Evolutionary conservation across 2,113 vertebrate species (phyloP).

Genomic region (Myanophis thanlyinensis): DNA sequence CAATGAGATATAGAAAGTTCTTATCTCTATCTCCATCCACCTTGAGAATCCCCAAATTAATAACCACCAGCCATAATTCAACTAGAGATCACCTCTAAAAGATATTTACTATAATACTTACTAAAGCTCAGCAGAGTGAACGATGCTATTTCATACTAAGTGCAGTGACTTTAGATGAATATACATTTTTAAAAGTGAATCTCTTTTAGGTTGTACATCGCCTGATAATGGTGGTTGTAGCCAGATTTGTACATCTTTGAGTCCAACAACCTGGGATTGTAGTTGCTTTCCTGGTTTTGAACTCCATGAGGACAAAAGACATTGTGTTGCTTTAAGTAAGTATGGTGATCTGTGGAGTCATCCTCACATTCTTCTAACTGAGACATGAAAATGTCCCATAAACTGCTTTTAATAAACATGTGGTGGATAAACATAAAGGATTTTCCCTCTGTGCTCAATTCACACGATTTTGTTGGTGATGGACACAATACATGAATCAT

Average conservation of each 20-base stretch:
- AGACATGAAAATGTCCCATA: not conserved
- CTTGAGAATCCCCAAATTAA: not conserved
- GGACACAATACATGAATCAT: not conserved
- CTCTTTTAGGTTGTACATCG: constrained; percentile 82
- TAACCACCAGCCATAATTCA: not conserved
- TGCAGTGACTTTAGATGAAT: not conserved
- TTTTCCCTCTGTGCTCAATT: not conserved
- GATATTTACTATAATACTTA: not conserved
- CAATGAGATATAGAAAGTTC: not conserved
- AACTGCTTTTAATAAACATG: not conserved
- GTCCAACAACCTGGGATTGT: constrained; percentile 81
- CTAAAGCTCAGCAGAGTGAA: not conserved
- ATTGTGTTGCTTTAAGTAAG: constrained; percentile 81
- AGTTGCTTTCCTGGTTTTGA: constrained; percentile 84
- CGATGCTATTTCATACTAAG: not conserved
- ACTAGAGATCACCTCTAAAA: not conserved
- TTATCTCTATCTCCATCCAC: not conserved
- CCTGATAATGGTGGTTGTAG: constrained; percentile 89
- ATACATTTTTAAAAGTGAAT: constrained; percentile 17
- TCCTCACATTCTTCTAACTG: not conserved
- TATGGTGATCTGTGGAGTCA: constrained; percentile 18
- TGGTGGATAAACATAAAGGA: not conserved
- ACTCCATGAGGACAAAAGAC: constrained; percentile 79
- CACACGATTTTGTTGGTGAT: not conserved
- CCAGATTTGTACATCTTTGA: constrained; percentile 79